Conservation (phyloP, 2,888 invertebrate genomes). For the Rhaphigaster nebulosa region DNA sequence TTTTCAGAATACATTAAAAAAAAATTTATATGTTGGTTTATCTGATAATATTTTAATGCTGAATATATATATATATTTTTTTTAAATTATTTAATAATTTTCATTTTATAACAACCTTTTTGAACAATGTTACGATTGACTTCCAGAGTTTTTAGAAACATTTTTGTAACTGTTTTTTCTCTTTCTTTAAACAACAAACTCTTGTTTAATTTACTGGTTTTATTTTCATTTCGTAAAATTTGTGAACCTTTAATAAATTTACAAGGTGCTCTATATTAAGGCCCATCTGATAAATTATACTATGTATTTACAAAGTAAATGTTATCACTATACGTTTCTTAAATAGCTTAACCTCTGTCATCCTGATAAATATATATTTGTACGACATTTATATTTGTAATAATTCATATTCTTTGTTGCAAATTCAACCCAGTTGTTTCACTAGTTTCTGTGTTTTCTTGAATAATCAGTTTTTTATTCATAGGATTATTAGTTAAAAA, state of each 20-base stretch:
- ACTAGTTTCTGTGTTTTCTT: neutral
- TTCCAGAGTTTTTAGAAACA: neutral
- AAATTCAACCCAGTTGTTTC: neutral
- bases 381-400: neutral
- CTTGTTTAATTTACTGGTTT: neutral
- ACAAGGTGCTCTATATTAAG: neutral
- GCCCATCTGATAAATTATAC: neutral
- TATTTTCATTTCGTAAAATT: neutral
- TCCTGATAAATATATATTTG: slow-evolving; percentile 17
- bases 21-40: neutral
- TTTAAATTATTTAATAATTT: neutral
- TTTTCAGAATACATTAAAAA: neutral
- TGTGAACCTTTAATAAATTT: neutral
- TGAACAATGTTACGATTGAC: neutral
- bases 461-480: neutral
- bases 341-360: neutral
- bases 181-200: neutral
- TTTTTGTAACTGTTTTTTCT: neutral
- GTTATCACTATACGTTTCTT: neutral
- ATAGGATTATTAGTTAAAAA: neutral
- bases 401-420: neutral
- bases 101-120: neutral
- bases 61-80: neutral
- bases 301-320: neutral
- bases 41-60: neutral